Percentiles rank a stretch among this genome's conserved stretches.
Evolutionary conservation across 2,113 vertebrate species (phyloP).

Genomic region (Carlito syrichta): DNA sequence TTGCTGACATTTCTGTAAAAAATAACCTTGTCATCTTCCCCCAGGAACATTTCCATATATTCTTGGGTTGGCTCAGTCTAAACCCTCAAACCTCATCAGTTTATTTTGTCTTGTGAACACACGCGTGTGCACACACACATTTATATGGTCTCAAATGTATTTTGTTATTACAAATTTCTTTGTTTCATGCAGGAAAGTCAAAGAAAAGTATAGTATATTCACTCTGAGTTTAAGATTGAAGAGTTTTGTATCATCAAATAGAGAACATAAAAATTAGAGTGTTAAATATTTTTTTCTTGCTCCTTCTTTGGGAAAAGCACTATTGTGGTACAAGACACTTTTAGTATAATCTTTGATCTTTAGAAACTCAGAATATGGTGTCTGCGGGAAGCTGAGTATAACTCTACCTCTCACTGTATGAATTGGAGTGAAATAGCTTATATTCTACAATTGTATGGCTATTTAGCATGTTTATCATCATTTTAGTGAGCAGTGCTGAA

Average conservation of each 20-base stretch:
- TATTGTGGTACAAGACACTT: background rate
- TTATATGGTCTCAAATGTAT: background rate
- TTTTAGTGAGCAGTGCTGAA: background rate
- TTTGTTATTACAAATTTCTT: slow-evolving; percentile 11
- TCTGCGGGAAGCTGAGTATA: background rate
- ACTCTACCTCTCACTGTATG: background rate
- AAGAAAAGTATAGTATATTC: background rate
- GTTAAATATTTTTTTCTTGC: background rate
- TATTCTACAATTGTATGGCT: background rate
- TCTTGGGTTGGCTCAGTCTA: background rate
- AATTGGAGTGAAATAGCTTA: background rate
- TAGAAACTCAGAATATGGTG: background rate
- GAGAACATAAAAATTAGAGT: slow-evolving; percentile 4
- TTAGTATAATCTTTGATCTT: background rate
- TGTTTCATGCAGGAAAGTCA: background rate
- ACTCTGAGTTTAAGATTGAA: background rate
- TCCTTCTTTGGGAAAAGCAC: background rate
- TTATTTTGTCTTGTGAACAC: slow-evolving; percentile 8
- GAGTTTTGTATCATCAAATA: background rate
- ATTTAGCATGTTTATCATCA: background rate
- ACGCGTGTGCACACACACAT: background rate
- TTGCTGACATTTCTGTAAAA: slow-evolving; percentile 67
- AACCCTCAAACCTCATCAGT: background rate
- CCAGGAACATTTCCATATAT: slow-evolving; percentile 29
- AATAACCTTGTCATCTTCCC: slow-evolving; percentile 61